Conservation (phyloP, 2,797 vertebrate species). For the Pipistrellus nathusii region DNA sequence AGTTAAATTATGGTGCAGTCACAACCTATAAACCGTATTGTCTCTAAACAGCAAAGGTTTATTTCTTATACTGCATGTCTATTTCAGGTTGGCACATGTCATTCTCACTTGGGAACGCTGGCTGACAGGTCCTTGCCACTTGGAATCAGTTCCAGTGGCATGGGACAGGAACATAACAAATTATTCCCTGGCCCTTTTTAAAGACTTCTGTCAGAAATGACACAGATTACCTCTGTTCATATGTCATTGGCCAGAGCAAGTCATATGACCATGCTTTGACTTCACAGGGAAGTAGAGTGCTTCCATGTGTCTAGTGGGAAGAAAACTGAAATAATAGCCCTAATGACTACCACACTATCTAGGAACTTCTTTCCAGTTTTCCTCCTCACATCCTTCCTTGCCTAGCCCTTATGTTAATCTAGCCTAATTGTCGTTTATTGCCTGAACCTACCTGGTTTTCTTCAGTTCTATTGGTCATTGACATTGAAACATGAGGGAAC, state of each 20-base stretch:
- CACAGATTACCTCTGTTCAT: slow-evolving; percentile 42
- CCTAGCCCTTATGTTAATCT: slow-evolving; percentile 34
- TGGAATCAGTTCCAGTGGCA: slow-evolving; percentile 30
- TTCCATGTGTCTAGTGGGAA: neutral
- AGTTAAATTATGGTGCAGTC: neutral
- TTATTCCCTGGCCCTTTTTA: neutral
- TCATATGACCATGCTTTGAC: neutral
- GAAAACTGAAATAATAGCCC: slow-evolving; percentile 24
- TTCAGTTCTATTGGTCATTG: neutral
- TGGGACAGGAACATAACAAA: neutral
- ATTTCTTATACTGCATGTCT: neutral
- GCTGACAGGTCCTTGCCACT: neutral
- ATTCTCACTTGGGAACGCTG: neutral
- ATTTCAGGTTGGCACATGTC: neutral
- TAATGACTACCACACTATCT: neutral
- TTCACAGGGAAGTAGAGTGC: slow-evolving; percentile 8
- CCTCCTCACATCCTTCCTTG: slow-evolving; percentile 4
- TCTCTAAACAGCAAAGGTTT: slow-evolving; percentile 46
- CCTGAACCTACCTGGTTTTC: slow-evolving; percentile 24
- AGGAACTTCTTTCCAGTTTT: slow-evolving; percentile 7
- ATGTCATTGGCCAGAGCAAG: slow-evolving; percentile 19
- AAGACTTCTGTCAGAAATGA: slow-evolving; percentile 42
- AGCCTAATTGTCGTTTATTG: slow-evolving; percentile 23
- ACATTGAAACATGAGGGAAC: neutral
- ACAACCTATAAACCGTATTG: neutral